phyloP scores from a whole-genome alignment of 1,140 invertebrate genomes.

The Brachionus rubens region DNA sequence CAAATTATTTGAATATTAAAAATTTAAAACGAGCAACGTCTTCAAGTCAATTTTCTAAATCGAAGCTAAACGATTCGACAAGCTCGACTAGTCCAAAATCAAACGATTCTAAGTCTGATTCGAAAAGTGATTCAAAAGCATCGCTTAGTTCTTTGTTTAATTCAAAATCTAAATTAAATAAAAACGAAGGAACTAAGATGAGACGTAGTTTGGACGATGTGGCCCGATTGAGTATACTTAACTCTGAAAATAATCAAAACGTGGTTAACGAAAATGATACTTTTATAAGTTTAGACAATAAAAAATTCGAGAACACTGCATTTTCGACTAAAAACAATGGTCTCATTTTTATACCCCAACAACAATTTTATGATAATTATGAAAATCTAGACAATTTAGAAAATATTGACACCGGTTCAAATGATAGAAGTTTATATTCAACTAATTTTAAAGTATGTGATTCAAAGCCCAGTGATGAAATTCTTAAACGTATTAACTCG shows the following conservation, averaged over 20 bases:
- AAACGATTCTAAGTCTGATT: neutral
- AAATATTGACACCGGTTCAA: neutral
- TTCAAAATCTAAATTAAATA: too few species aligned
- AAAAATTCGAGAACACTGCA: constrained; percentile 1
- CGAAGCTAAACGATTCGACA: neutral
- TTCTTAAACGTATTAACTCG: constrained; percentile 12
- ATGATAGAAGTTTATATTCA: neutral
- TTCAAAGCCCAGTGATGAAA: constrained; percentile 16
- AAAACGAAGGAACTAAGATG: neutral
- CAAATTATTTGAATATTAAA: constrained; percentile 4
- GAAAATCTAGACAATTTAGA: constrained; percentile 9
- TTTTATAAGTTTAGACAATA: constrained; percentile 6
- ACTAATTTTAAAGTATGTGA: neutral
- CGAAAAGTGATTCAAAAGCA: neutral
- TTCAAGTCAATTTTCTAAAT: constrained; percentile 19
- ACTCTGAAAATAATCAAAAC: too few species aligned
- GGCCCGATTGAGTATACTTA: neutral
- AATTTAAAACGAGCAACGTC: constrained; percentile 38
- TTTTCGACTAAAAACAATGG: constrained; percentile 42
- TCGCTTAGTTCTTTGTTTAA: constrained; percentile 5
- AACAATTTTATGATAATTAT: neutral
- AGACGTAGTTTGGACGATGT: constrained; percentile 33
- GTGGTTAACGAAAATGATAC: neutral
- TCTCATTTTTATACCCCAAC: constrained; percentile 15
- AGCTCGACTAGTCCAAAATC: neutral